Conservation (phyloP, 1,140 invertebrate species). For the Pantala flavescens region DNA sequence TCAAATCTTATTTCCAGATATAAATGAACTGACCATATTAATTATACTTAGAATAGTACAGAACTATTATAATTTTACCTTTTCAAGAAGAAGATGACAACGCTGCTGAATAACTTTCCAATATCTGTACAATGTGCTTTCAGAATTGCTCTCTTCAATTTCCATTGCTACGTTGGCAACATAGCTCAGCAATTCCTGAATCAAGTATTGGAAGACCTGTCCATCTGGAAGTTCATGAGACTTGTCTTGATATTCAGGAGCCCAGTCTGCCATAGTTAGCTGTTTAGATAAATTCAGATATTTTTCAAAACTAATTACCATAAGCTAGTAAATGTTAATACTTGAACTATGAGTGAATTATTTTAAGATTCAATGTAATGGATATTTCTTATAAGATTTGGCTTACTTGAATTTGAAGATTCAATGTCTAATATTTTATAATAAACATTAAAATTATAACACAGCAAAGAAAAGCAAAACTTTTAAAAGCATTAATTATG, state of each 20-base stretch:
- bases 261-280: conserved; percentile 35
- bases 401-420: no score
- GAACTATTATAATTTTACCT: conserved; percentile 36
- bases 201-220: conserved; percentile 47
- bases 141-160: conserved; percentile 35
- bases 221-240: conserved; percentile 21
- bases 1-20: no score
- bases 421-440: no score
- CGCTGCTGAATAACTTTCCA: conserved; percentile 69
- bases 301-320: conserved; percentile 14
- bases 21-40: no score
- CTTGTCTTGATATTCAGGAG: conserved; percentile 39
- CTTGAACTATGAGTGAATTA: no score
- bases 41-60: no score
- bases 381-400: no score
- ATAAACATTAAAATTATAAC: no score
- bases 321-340: no score
- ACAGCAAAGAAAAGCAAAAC: background rate
- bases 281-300: conserved; percentile 27
- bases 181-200: conserved; percentile 53
- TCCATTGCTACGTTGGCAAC: conserved; percentile 51
- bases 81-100: conserved; percentile 63
- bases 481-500: background rate
- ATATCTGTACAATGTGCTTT: conserved; percentile 54
- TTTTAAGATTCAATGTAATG: background rate